These are phyloP conservation scores for Prorops nasuta DNA, from an alignment of 1,140 invertebrate species.

Conservation along the genomic window DNA sequence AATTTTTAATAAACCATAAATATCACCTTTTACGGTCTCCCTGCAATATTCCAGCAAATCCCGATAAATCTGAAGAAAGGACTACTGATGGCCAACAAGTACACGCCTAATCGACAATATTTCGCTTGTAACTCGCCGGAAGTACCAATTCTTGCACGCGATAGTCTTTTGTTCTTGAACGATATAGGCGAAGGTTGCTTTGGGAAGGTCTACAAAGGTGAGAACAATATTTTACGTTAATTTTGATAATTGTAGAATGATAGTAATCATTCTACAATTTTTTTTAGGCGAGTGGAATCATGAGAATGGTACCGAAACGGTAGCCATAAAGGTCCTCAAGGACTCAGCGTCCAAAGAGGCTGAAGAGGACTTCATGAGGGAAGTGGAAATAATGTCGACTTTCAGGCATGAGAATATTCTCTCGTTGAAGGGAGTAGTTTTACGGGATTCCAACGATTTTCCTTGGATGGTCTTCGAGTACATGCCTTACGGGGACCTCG, in stretches of 20 bases:
- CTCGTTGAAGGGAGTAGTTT: conserved; percentile 77
- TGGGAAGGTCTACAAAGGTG: conserved; percentile 89
- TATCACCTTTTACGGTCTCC: no score
- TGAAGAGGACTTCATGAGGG: conserved; percentile 81
- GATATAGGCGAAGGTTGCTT: conserved; percentile 89
- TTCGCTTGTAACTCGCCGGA: conserved; percentile 59
- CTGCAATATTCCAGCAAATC: conserved; percentile 52
- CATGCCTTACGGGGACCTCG: conserved; percentile 87
- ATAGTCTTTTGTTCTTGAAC: conserved; percentile 68
- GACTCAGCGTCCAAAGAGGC: conserved; percentile 77
- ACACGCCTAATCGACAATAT: conserved; percentile 77
- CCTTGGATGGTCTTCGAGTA: conserved; percentile 94
- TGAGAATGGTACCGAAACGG: conserved; percentile 58
- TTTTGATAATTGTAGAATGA: no score
- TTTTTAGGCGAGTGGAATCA: conserved; percentile 62
- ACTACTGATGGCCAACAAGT: conserved; percentile 69
- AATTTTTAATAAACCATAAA: no score
- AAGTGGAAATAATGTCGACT: conserved; percentile 87
- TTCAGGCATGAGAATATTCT: conserved; percentile 87
- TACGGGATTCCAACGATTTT: conserved; percentile 66
- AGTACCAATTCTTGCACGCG: conserved; percentile 63
- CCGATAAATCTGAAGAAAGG: conserved; percentile 61
- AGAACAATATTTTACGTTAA: conserved; percentile 18
- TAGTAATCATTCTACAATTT: no score
- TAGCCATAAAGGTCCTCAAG: conserved; percentile 86